Base-by-base conservation (phyloP, 2,113 vertebrate species). In the Calonectris borealis region DNA sequence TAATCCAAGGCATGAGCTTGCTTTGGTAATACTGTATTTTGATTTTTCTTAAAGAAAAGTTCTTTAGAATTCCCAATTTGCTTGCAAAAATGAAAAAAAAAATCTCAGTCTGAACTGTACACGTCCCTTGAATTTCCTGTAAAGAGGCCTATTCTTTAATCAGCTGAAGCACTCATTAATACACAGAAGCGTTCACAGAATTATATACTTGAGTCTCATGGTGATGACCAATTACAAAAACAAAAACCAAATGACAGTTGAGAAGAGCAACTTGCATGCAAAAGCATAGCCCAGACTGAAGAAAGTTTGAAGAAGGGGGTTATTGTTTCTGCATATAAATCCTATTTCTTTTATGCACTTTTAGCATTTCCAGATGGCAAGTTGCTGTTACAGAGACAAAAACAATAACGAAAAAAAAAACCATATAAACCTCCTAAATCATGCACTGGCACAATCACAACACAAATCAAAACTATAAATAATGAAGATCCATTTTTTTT, bases 321-420 rank as follows among this genome's bases (percentile, higher is more conserved):
- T 73, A 69, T 85, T 93, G 46, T 81, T 93, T 80, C 75, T 95
- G 34, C 46, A 42, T 62, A 86, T 90, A 92, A 92, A 94, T 86
- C 60, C n/a, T 40, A 71, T 82, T 96, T 86, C 31, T 91, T 79
- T 93, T 60, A 68, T 77, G 25, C 46, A 65, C 13, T 88, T 91
- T 94, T 90, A 98, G 75, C 81, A 95, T 97, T 98, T 98, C 95
- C 95, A 97, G 88, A 96, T 97, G 49, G 83, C 65, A 54, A 55
- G 44, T 90, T 85, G 57, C 84, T 94, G 87, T 89, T 70, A 96
- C 40, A 88, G 95, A 92, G 11, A 82, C 49, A 86, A 76, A 91
- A 85, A 71, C 81, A 65, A 36, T 16, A 21, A 86, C 5, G 3
- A 32, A 62, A 73, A 77, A 72, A 46, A 46, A 46, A 19, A 8